These are phyloP conservation scores for Menidia menidia DNA, from an alignment of 2,797 vertebrate genomes.

Conservation along the genomic window DNA sequence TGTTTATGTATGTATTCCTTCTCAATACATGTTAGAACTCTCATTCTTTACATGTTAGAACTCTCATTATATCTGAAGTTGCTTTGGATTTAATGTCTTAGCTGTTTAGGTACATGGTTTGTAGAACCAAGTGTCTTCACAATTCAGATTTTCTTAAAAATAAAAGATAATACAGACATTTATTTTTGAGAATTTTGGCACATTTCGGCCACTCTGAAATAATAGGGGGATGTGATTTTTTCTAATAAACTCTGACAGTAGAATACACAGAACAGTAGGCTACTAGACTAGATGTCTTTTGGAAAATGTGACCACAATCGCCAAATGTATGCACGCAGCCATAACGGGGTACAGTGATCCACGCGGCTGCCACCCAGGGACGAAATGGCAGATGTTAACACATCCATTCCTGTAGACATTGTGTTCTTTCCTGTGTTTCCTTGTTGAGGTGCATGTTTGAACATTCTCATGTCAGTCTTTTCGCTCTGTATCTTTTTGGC, in stretches of 20 bases:
- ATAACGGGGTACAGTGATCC: slow-evolving; percentile 70
- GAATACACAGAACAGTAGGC: slow-evolving; percentile 63
- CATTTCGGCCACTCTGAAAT: slow-evolving; percentile 75
- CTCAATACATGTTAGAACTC: slow-evolving; percentile 78
- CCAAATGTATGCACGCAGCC: slow-evolving; percentile 62
- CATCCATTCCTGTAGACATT: slow-evolving; percentile 25
- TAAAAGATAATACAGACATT: slow-evolving; percentile 63
- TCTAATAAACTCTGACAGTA: slow-evolving; percentile 71
- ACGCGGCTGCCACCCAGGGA: slow-evolving; percentile 22
- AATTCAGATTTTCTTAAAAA: slow-evolving; percentile 77
- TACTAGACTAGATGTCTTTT: slow-evolving; percentile 69
- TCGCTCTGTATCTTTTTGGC: slow-evolving; percentile 34
- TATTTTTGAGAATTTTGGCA: slow-evolving; percentile 80
- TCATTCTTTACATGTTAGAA: slow-evolving; percentile 78
- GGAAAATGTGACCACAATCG: slow-evolving; percentile 73
- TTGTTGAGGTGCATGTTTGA: slow-evolving; percentile 39
- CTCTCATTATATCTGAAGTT: slow-evolving; percentile 74
- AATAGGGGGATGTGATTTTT: slow-evolving; percentile 72
- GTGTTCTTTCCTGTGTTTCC: slow-evolving; percentile 17
- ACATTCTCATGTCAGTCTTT: slow-evolving; percentile 40
- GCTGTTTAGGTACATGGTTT: slow-evolving; percentile 76
- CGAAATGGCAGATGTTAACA: slow-evolving; percentile 42
- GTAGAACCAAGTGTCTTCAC: slow-evolving; percentile 70
- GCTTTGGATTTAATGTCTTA: slow-evolving; percentile 73
- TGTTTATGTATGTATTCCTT: slow-evolving; percentile 85